Evolutionary conservation across 30 jellyfish, hydroid and myxozoan genomes (phyloP).

Genomic region (Hydractinia symbiolongicarpus): DNA sequence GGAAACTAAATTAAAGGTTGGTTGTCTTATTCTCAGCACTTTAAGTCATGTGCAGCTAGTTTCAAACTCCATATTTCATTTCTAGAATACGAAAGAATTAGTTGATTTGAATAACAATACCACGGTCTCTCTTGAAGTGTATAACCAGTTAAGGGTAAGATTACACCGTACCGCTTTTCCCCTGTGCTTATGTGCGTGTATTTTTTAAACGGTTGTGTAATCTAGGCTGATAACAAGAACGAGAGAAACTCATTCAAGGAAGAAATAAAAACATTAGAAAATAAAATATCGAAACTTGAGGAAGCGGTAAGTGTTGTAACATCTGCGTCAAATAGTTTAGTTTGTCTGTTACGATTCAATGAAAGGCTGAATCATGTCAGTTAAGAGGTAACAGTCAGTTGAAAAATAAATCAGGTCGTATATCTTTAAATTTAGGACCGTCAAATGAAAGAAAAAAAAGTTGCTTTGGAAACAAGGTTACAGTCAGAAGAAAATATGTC

Average conservation of each 20-base stretch:
- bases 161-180: not conserved
- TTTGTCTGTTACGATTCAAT: too few relatives aligned
- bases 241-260: conserved; percentile 2
- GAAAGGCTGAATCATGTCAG: not conserved
- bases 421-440: too few relatives aligned
- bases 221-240: not conserved
- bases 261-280: not conserved
- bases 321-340: too few relatives aligned
- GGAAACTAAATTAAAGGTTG: conserved; percentile 19
- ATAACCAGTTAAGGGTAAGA: conserved; percentile 13
- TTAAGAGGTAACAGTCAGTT: not conserved
- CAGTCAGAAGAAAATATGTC: too few relatives aligned
- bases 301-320: not conserved
- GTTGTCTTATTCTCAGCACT: not conserved
- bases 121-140: conserved; percentile 14
- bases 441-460: too few relatives aligned
- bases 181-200: not conserved
- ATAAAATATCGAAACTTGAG: not conserved
- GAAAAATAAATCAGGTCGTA: too few relatives aligned
- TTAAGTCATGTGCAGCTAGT: not conserved
- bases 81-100: conserved; percentile 6
- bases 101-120: conserved; percentile 22
- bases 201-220: not conserved
- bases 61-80: not conserved
- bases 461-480: too few relatives aligned